These are phyloP conservation scores for Diploscapter pachys DNA, from an alignment of 1,140 invertebrate genomes.

Conservation along the genomic window DNA sequence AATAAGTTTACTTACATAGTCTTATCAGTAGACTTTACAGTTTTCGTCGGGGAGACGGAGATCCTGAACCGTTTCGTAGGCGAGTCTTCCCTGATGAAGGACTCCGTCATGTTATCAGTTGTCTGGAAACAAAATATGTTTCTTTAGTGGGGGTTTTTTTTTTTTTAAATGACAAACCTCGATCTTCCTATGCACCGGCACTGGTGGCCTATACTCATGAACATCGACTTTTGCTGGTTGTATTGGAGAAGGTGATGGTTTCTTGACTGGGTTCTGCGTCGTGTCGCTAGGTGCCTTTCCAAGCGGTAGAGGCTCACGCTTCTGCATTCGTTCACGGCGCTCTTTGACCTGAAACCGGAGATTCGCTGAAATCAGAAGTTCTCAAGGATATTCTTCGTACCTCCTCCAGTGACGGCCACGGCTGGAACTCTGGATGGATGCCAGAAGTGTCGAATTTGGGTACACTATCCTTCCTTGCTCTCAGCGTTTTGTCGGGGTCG, in stretches of 20 bases:
- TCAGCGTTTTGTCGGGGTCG: not conserved
- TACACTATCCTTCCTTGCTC: not conserved
- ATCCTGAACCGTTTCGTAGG: conserved; percentile 36
- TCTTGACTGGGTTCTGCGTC: not conserved
- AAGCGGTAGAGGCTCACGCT: conserved; percentile 5
- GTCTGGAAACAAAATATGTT: not conserved
- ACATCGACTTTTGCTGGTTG: not conserved
- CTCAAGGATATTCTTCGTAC: conserved; percentile 1
- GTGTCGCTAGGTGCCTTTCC: not conserved
- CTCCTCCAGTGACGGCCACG: conserved; percentile 40
- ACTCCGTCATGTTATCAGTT: not conserved
- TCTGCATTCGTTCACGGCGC: conserved; percentile 13
- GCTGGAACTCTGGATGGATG: conserved; percentile 31
- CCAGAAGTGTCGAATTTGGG: conserved; percentile 8
- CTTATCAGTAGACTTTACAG: conserved; percentile 12
- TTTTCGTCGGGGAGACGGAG: conserved; percentile 36
- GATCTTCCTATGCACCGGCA: conserved; percentile 19
- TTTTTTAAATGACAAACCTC: not conserved
- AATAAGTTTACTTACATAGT: conserved; percentile 17
- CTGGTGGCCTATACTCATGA: conserved; percentile 11
- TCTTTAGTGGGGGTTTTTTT: conserved; percentile 8
- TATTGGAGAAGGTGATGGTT: not conserved
- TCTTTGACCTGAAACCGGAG: conserved; percentile 17
- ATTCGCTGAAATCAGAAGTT: not conserved
- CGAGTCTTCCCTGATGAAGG: conserved; percentile 14